Percentiles rank a stretch among this genome's conserved stretches.
These are phyloP conservation scores for Sicus ferrugineus DNA, from an alignment of 2,888 invertebrate species.

Conservation along the genomic window DNA sequence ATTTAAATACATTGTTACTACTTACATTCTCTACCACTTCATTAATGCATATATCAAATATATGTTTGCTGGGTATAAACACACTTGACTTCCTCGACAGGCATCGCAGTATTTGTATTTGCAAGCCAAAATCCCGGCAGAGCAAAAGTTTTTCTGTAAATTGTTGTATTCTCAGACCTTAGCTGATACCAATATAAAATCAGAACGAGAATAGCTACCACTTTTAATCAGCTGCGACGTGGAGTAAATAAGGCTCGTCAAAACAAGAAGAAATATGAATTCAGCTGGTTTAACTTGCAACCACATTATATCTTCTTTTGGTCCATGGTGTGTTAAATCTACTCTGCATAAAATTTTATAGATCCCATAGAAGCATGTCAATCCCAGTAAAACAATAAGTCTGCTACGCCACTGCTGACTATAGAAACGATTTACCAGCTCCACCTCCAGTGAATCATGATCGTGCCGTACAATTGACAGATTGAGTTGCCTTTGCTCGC, in stretches of 20 bases:
- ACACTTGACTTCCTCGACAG: conserved; percentile 51
- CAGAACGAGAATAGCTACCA: conserved; percentile 45
- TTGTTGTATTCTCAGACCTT: not conserved
- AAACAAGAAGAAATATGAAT: conserved; percentile 38
- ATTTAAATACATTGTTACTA: not conserved
- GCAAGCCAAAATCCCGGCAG: conserved; percentile 61
- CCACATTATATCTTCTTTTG: not conserved
- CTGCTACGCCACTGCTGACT: conserved; percentile 41
- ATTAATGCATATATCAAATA: conserved; percentile 64
- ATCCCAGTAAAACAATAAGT: conserved; percentile 39
- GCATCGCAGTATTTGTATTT: conserved; percentile 57
- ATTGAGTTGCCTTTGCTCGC: conserved; percentile 10
- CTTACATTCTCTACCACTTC: conserved; percentile 65
- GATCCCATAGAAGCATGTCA: not conserved
- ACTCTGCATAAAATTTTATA: not conserved
- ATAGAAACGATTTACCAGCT: conserved; percentile 48
- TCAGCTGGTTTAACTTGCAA: conserved; percentile 32
- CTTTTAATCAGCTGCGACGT: conserved; percentile 51
- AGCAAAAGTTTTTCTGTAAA: conserved; percentile 55
- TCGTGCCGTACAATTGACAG: conserved; percentile 47
- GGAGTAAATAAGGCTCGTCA: conserved; percentile 41
- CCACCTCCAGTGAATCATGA: conserved; percentile 50
- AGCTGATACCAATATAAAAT: not conserved
- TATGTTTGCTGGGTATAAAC: conserved; percentile 58
- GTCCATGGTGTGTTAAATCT: not conserved